phyloP scores from a whole-genome alignment of 1,140 invertebrate genomes.

The Caerostris extrusa region DNA sequence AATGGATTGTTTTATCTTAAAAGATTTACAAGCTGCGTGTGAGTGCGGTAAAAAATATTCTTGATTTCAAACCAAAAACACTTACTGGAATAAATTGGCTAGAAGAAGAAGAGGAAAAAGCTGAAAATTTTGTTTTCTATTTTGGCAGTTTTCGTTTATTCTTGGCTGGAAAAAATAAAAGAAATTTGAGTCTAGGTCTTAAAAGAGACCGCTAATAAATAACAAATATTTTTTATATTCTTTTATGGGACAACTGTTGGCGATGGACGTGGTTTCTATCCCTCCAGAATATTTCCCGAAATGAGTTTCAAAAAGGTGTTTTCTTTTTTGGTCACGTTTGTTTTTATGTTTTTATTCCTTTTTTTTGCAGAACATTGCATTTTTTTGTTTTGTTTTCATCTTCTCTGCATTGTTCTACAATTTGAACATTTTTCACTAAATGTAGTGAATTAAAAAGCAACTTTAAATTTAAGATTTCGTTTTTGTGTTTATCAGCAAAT shows the following conservation, averaged over 20 bases:
- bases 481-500: not conserved
- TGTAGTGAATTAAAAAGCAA: not conserved
- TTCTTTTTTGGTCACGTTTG: not conserved
- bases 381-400: not conserved
- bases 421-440: not conserved
- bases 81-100: slow-evolving; percentile 35
- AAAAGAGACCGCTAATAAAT: slow-evolving; percentile 40
- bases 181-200: not conserved
- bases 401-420: not conserved
- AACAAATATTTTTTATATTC: slow-evolving; percentile 27
- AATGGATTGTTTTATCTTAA: slow-evolving; percentile 42
- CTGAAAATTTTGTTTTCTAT: slow-evolving; percentile 33
- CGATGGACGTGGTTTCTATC: slow-evolving; percentile 6
- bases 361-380: not conserved
- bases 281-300: slow-evolving; percentile 2
- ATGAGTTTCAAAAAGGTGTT: slow-evolving; percentile 11
- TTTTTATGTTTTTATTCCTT: not conserved
- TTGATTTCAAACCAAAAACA: slow-evolving; percentile 24
- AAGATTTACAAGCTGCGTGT: not conserved
- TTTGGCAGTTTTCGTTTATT: slow-evolving; percentile 1
- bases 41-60: not conserved
- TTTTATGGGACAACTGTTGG: slow-evolving; percentile 44
- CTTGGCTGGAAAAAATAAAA: not conserved
- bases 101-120: not conserved
- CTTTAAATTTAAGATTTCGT: not conserved